phyloP scores from a whole-genome alignment of 2,888 invertebrate genomes.

The Hyppa rectilinea region DNA sequence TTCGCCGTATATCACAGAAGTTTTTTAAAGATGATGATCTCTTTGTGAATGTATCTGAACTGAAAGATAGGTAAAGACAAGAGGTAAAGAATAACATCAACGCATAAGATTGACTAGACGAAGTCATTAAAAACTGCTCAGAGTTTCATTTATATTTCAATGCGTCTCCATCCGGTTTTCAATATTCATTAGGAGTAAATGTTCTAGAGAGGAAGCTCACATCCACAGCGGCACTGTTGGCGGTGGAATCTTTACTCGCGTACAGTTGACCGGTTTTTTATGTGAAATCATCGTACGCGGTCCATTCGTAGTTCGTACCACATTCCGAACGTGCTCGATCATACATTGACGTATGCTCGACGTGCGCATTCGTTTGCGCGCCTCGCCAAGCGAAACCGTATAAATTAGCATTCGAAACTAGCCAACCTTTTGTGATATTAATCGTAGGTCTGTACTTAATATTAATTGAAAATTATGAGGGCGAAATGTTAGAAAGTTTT shows the following conservation, averaged over 20 bases:
- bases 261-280: slow-evolving; percentile 64
- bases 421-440: slow-evolving; percentile 62
- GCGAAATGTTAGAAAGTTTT: slow-evolving; percentile 13
- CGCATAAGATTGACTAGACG: background rate
- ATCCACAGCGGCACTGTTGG: slow-evolving; percentile 40
- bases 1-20: background rate
- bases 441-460: slow-evolving; percentile 45
- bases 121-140: slow-evolving; percentile 32
- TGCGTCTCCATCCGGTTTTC: slow-evolving; percentile 56
- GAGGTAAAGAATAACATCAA: slow-evolving; percentile 5
- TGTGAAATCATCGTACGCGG: slow-evolving; percentile 54
- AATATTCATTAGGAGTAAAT: slow-evolving; percentile 60
- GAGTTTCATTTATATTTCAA: slow-evolving; percentile 44
- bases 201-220: slow-evolving; percentile 58
- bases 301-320: slow-evolving; percentile 49
- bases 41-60: background rate
- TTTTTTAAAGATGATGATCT: background rate
- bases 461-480: slow-evolving; percentile 44
- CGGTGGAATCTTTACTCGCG: slow-evolving; percentile 45
- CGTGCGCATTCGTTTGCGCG: slow-evolving; percentile 61
- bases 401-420: slow-evolving; percentile 63
- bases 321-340: slow-evolving; percentile 70
- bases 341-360: slow-evolving; percentile 66
- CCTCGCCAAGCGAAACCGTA: slow-evolving; percentile 64
- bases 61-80: background rate